These are phyloP conservation scores for Macrostomum cliftonense DNA, from an alignment of 2,888 invertebrate genomes.

Conservation along the genomic window DNA sequence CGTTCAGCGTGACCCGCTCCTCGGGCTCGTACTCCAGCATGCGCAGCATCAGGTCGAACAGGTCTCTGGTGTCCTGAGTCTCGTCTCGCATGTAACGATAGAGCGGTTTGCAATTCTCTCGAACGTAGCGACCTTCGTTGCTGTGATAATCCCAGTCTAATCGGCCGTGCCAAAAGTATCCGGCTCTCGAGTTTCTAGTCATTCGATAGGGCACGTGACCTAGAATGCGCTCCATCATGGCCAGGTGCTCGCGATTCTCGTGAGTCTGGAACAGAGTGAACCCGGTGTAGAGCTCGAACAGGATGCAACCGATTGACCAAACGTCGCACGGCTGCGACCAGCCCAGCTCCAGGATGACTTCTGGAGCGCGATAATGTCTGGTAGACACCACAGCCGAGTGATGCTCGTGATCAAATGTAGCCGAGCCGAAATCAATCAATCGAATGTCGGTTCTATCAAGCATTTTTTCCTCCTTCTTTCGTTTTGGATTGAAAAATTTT, in stretches of 20 bases:
- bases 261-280: constrained; percentile 15
- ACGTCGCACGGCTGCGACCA: constrained; percentile 20
- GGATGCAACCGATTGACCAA: constrained; percentile 17
- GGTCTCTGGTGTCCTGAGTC: constrained; percentile 41
- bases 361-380: constrained; percentile 90
- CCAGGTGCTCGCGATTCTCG: constrained; percentile 16
- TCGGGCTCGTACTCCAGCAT: constrained; percentile 94
- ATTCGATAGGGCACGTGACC: constrained; percentile 14
- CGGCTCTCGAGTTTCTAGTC: constrained; percentile 8
- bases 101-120: constrained; percentile 51
- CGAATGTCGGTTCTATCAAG: constrained; percentile 54
- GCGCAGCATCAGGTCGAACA: constrained; percentile 78
- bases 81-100: constrained; percentile 3
- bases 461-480: constrained; percentile 34
- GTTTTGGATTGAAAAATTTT: constrained; percentile 42
- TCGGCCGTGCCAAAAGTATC: constrained; percentile 48
- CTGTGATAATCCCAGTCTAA: constrained; percentile 52
- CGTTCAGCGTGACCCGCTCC: constrained; percentile 64
- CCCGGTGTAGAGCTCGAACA: constrained; percentile 17
- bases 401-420: constrained; percentile 98
- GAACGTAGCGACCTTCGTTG: constrained; percentile 63
- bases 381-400: constrained; percentile 98
- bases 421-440: constrained; percentile 95
- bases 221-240: constrained; percentile 17
- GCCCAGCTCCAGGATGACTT: constrained; percentile 61